phyloP scores from a whole-genome alignment of 2,888 invertebrate genomes.

The Platypus cylindrus region DNA sequence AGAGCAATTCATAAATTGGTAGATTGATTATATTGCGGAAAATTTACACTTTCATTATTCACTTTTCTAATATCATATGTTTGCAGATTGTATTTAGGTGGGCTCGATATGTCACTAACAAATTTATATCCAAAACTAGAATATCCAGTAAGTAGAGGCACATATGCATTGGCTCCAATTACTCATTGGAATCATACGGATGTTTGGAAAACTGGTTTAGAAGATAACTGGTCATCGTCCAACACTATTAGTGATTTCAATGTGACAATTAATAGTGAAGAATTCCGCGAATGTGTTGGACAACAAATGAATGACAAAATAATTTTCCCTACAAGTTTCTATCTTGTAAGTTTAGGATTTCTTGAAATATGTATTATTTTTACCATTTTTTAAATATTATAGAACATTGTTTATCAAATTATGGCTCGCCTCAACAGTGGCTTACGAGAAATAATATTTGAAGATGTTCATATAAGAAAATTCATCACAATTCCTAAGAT shows the following conservation, averaged over 20 bases:
- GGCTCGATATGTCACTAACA: slow-evolving; percentile 62
- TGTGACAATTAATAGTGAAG: slow-evolving; percentile 40
- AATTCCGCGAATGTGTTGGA: slow-evolving; percentile 29
- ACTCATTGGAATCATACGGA: slow-evolving; percentile 84
- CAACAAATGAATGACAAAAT: slow-evolving; percentile 30
- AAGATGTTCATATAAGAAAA: slow-evolving; percentile 31
- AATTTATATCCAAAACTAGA: slow-evolving; percentile 64
- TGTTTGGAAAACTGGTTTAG: slow-evolving; percentile 47
- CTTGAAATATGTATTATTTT: too few species aligned
- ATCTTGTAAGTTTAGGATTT: slow-evolving; percentile 24
- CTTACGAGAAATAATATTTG: slow-evolving; percentile 28
- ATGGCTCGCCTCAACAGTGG: slow-evolving; percentile 22
- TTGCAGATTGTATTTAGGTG: slow-evolving; percentile 62
- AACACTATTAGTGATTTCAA: slow-evolving; percentile 30
- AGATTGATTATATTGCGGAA: slow-evolving; percentile 1
- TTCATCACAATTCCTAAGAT: slow-evolving; percentile 26
- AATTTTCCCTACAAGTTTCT: slow-evolving; percentile 27
- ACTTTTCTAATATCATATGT: too few species aligned
- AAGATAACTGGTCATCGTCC: slow-evolving; percentile 27
- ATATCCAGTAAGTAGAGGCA: slow-evolving; percentile 78
- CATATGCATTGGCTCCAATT: slow-evolving; percentile 70
- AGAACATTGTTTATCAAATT: slow-evolving; percentile 24
- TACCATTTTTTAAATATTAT: too few species aligned
- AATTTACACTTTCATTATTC: too few species aligned
- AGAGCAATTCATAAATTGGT: slow-evolving; percentile 18